Evolutionary conservation across 2,888 invertebrate species (phyloP), one percentile per base, ranked within the genome.

Genomic region (Mycalesis mineus): DNA sequence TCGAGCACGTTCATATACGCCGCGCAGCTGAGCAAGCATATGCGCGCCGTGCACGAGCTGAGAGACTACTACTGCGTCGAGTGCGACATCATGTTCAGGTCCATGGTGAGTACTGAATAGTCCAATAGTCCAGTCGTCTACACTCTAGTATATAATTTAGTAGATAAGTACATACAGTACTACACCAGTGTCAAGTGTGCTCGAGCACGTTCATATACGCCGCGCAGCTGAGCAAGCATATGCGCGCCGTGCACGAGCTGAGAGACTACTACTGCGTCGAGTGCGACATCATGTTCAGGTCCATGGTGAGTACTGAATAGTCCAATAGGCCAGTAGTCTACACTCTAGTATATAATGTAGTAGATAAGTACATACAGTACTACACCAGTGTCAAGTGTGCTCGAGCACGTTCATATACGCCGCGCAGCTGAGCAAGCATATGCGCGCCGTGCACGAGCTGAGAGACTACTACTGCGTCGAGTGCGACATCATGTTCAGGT

Each of bases 61-160:
- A 69, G 70, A 15, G 84, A 88, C 17, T 82, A 77, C 56, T n/a
- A n/a, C n/a, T n/a, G 89, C 63, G 89, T 89, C 2, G 89, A 89
- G 64, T 89, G 89, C 49, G 88, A 89, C 55, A 66, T 82, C 7
- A 72, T 71, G 33, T 89, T 88, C 62, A 83, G 82, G 42, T 80
- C 83, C 0, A 71, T 70, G 68, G 85, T 85, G 40, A 77, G 79
- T 57, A n/a, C n/a, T 1, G 1, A n/a, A 37, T 37, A 37, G 37
- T n/a, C 37, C 13, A 37, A 37, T 37, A 1, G 13, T 37, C 4
- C 11, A n/a, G 6, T 37, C 11, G 13, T 37, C 37, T 13, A 37
- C n/a, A 31, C 1, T 13, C 5, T 37, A 36, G 36, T 7, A 33
- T 3, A n/a, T n/a, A n/a, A n/a, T n/a, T n/a, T n/a, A n/a, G n/a